Percentiles rank a stretch among this genome's conserved stretches.
Conservation (phyloP, 1,140 invertebrate species). For the Ceratosolen fusciceps region DNA sequence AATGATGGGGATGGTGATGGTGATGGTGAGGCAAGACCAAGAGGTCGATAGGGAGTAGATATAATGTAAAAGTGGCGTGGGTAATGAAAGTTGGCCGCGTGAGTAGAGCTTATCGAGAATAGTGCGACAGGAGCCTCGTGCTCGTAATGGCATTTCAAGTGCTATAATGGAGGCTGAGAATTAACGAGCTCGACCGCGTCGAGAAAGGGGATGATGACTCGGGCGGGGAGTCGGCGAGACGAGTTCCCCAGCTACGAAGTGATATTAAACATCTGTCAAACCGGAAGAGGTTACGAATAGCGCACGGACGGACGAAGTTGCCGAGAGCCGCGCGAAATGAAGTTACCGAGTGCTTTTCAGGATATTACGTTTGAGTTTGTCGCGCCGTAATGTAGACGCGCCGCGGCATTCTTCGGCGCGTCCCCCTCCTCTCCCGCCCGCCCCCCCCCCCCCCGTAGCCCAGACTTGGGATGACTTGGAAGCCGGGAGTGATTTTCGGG, state of each 20-base stretch:
- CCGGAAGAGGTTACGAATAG: slow-evolving; percentile 47
- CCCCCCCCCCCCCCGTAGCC: too few relatives aligned
- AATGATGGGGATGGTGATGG: too few relatives aligned
- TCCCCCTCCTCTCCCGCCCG: background rate
- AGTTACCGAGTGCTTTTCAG: slow-evolving; percentile 60
- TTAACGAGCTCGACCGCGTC: slow-evolving; percentile 44
- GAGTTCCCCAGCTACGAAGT: slow-evolving; percentile 55
- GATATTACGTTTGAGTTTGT: slow-evolving; percentile 63
- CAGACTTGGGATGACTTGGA: too few relatives aligned
- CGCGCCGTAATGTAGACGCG: slow-evolving; percentile 55
- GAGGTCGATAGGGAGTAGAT: too few relatives aligned
- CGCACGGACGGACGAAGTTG: background rate
- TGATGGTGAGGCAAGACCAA: background rate
- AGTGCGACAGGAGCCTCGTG: slow-evolving; percentile 42
- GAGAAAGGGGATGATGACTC: background rate
- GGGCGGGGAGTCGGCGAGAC: slow-evolving; percentile 14
- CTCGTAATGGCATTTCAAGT: slow-evolving; percentile 46
- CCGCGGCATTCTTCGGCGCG: background rate
- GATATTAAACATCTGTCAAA: slow-evolving; percentile 63
- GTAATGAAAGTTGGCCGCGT: background rate
- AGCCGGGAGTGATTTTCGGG: too few relatives aligned
- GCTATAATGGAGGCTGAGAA: slow-evolving; percentile 46
- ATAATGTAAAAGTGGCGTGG: background rate
- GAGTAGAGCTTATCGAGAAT: slow-evolving; percentile 30
- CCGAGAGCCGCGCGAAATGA: slow-evolving; percentile 50